phyloP scores from a whole-genome alignment of 2,113 vertebrate genomes.

The Lucifuga dentata region DNA sequence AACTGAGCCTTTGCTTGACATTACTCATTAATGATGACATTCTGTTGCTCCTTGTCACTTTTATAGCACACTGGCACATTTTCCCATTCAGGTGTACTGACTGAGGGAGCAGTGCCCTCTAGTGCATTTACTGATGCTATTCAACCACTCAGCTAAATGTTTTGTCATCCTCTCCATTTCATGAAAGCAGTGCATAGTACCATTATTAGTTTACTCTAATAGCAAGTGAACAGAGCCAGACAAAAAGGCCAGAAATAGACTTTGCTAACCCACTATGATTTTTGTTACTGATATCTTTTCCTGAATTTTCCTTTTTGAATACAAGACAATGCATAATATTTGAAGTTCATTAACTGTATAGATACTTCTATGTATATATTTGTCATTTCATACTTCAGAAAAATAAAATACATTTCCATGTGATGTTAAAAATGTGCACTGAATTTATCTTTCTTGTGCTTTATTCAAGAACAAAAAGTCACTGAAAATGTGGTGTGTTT shows the following conservation, averaged over 20 bases:
- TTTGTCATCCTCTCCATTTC: conserved; percentile 22
- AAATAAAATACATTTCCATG: conserved; percentile 7
- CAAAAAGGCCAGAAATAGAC: too few relatives aligned
- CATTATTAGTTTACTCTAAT: background rate
- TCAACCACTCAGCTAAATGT: conserved; percentile 22
- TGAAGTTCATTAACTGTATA: background rate
- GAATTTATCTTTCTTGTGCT: too few relatives aligned
- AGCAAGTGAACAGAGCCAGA: conserved; percentile 3
- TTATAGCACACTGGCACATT: conserved; percentile 20
- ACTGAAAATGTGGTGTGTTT: conserved; percentile 32
- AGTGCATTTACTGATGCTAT: conserved; percentile 40
- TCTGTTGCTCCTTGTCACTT: conserved; percentile 39
- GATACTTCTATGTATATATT: background rate
- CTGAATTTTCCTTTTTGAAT: background rate
- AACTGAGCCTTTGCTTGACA: conserved; percentile 9
- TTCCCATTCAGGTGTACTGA: background rate
- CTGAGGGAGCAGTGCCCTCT: conserved; percentile 59
- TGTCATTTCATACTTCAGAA: background rate
- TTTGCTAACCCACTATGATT: background rate
- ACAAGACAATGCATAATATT: background rate
- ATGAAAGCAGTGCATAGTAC: background rate
- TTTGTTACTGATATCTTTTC: background rate
- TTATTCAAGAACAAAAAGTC: conserved; percentile 31
- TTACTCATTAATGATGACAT: conserved; percentile 25
- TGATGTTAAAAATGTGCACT: conserved; percentile 19